Conservation (phyloP, 2,888 invertebrate genomes). For the Euclidia mi region DNA sequence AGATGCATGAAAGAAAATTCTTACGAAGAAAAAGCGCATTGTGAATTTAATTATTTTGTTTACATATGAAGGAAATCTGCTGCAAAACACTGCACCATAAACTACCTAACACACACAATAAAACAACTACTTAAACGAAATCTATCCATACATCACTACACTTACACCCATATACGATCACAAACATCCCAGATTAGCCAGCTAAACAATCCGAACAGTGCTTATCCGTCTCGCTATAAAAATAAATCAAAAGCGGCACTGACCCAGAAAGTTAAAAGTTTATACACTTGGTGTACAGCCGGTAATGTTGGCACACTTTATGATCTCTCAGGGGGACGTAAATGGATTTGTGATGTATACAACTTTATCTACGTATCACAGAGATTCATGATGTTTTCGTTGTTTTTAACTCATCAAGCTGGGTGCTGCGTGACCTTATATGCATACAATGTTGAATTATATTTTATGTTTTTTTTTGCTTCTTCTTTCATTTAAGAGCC, state of each 20-base stretch:
- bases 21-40: too few species aligned
- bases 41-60: too few species aligned
- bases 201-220: slow-evolving; percentile 15
- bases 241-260: slow-evolving; percentile 44
- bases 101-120: not conserved
- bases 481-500: too few species aligned
- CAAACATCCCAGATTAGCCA: slow-evolving; percentile 9
- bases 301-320: slow-evolving; percentile 22
- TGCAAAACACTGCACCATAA: too few species aligned
- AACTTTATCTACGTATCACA: slow-evolving; percentile 13
- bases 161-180: slow-evolving; percentile 12
- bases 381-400: slow-evolving; percentile 3
- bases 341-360: slow-evolving; percentile 15
- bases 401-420: not conserved
- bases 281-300: slow-evolving; percentile 24
- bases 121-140: not conserved
- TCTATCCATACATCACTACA: not conserved
- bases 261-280: slow-evolving; percentile 45
- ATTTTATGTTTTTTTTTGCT: too few species aligned
- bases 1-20: too few species aligned
- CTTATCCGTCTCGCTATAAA: slow-evolving; percentile 19
- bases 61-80: too few species aligned
- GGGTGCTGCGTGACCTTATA: too few species aligned
- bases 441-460: too few species aligned
- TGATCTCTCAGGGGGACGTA: slow-evolving; percentile 13